A percentile compares a stretch with the other conserved stretches of the same genome.
phyloP scores from a whole-genome alignment of 2,888 invertebrate species.

The Phorcus lineatus region DNA sequence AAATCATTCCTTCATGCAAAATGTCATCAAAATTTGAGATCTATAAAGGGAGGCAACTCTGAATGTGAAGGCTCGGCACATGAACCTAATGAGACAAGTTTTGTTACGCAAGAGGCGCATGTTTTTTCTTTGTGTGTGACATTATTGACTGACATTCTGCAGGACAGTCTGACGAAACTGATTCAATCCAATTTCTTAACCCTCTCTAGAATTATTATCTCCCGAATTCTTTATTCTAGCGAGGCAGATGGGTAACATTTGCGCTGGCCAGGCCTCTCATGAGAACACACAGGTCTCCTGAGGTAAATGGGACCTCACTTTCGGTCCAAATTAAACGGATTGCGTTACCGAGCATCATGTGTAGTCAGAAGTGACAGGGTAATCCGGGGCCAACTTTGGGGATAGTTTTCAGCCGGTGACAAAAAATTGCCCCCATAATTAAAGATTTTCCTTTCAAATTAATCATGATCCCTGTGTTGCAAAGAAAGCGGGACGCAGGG shows the following conservation, averaged over 20 bases:
- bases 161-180: background rate
- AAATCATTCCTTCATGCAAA: background rate
- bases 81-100: slow-evolving; percentile 4
- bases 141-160: background rate
- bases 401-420: background rate
- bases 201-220: slow-evolving; percentile 7
- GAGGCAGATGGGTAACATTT: background rate
- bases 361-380: background rate
- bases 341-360: slow-evolving; percentile 10
- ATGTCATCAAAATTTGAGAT: background rate
- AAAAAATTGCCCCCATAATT: background rate
- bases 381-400: slow-evolving; percentile 2
- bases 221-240: background rate
- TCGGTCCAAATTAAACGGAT: slow-evolving; percentile 1
- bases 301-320: background rate
- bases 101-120: slow-evolving; percentile 17
- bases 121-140: slow-evolving; percentile 9
- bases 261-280: background rate
- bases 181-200: slow-evolving; percentile 23
- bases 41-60: background rate
- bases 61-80: background rate
- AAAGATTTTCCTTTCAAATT: slow-evolving; percentile 1
- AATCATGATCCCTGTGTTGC: background rate
- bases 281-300: background rate
- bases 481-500: too few species aligned